These are phyloP conservation scores for Chymomyza amoena DNA, from an alignment of 2,888 invertebrate genomes.

Conservation along the genomic window DNA sequence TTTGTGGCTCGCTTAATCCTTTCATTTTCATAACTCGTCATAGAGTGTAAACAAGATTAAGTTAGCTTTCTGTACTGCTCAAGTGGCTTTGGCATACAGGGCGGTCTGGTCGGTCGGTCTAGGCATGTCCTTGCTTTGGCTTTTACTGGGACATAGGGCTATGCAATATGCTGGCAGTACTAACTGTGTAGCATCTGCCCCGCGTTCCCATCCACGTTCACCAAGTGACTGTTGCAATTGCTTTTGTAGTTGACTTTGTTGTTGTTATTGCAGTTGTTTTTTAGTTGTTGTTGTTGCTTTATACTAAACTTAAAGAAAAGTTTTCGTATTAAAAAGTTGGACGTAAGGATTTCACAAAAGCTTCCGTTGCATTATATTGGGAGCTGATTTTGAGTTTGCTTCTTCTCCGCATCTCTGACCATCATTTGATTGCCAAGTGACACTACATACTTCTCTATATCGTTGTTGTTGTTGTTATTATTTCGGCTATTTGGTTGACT, in stretches of 20 bases:
- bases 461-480: slow-evolving; percentile 8
- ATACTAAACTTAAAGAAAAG: slow-evolving; percentile 62
- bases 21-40: slow-evolving; percentile 74
- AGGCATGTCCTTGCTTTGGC: not conserved
- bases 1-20: slow-evolving; percentile 70
- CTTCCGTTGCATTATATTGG: slow-evolving; percentile 71
- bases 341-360: slow-evolving; percentile 72
- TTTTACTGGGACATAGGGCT: slow-evolving; percentile 26
- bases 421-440: slow-evolving; percentile 66
- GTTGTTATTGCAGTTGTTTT: slow-evolving; percentile 16
- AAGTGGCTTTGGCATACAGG: slow-evolving; percentile 60
- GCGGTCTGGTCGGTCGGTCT: not conserved
- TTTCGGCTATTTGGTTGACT: slow-evolving; percentile 4
- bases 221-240: slow-evolving; percentile 72
- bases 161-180: slow-evolving; percentile 46
- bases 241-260: slow-evolving; percentile 50
- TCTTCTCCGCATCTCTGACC: slow-evolving; percentile 25
- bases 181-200: not conserved
- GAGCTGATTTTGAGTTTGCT: slow-evolving; percentile 65
- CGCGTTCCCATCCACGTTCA: slow-evolving; percentile 53
- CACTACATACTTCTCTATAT: slow-evolving; percentile 23
- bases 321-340: slow-evolving; percentile 73
- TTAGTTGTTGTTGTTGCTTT: slow-evolving; percentile 42
- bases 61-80: slow-evolving; percentile 69
- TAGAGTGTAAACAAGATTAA: slow-evolving; percentile 74